Evolutionary conservation across 2,113 vertebrate species (phyloP), one percentile per base, ranked within the genome.

Genomic region (Sinocyclocheilus anophthalmus): DNA sequence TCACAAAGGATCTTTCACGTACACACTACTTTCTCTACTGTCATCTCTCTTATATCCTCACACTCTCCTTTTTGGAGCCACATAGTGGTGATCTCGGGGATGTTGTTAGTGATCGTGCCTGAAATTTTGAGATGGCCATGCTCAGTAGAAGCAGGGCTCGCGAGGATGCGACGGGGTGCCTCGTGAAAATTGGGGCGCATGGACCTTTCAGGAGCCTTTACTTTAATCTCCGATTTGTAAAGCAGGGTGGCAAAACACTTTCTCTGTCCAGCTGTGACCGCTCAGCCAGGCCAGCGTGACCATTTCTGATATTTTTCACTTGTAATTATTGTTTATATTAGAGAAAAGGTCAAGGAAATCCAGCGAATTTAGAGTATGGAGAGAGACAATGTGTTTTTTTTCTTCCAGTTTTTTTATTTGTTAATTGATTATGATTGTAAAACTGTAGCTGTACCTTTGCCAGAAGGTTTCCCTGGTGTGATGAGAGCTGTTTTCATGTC

Each of bases 161-260:
- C n/a, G n/a, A n/a, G n/a, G n/a, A n/a, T n/a, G n/a, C n/a, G n/a
- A n/a, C n/a, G n/a, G n/a, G n/a, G n/a, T n/a, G n/a, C n/a, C n/a
- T n/a, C n/a, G n/a, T n/a, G 79, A 81, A 67, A 16, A 50, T 50
- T 81, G 57, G 20, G n/a, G 26, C 39, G n/a, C n/a, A n/a, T 81
- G 61, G 24, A n/a, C n/a, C 42, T 81, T 67, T 81, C 14, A 16
- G 39, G 39, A 33, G 63, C 63, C n/a, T n/a, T 69, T 53, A 82
- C 26, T 67, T 48, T 81, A 81, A 81, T 67, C 61, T 81, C 76
- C 33, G 79, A 67, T 67, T 81, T 81, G 57, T 81, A 81, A 81
- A 80, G 77, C 39, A 42, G 57, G 59, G n/a, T 42, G 6, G 57
- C 55, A 61, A 80, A 61, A 80, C 22, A 26, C 79, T 48, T 48